These are phyloP conservation scores for Macrotrachela quadricornifera DNA, from an alignment of 1,140 invertebrate species.

Conservation along the genomic window DNA sequence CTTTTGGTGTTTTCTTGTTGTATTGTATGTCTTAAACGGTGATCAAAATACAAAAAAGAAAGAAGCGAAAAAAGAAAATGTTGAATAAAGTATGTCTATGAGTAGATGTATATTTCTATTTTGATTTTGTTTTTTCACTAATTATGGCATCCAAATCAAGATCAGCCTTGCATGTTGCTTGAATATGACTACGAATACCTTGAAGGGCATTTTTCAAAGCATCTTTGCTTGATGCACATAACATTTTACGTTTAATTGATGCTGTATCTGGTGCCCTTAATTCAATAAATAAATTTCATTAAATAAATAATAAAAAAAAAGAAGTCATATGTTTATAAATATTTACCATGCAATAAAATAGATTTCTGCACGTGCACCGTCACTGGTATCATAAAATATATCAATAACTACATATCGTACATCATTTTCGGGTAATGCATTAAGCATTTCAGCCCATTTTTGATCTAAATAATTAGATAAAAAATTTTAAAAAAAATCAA, in stretches of 20 bases:
- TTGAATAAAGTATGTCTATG: too few relatives aligned
- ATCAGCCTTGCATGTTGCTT: conserved; percentile 36
- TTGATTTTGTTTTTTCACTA: conserved; percentile 4
- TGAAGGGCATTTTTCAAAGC: conserved; percentile 80
- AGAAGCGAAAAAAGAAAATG: too few relatives aligned
- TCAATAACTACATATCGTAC: conserved; percentile 8
- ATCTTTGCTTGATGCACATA: conserved; percentile 88
- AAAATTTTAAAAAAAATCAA: neutral
- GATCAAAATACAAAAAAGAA: too few relatives aligned
- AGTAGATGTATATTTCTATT: too few relatives aligned
- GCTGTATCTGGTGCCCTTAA: conserved; percentile 68
- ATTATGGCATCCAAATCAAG: conserved; percentile 10
- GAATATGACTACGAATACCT: conserved; percentile 86
- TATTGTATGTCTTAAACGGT: too few relatives aligned
- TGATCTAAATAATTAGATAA: neutral
- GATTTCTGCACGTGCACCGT: conserved; percentile 7
- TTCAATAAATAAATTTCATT: conserved; percentile 10
- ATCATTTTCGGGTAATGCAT: conserved; percentile 5
- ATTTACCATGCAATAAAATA: conserved; percentile 3
- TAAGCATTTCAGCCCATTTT: conserved; percentile 6
- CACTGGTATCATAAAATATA: conserved; percentile 6
- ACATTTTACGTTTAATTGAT: conserved; percentile 96
- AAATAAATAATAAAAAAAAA: too few relatives aligned
- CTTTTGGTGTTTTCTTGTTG: too few relatives aligned
- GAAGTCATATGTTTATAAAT: neutral